These are phyloP conservation scores for Eudasyphora cyanicolor DNA, from an alignment of 2,888 invertebrate genomes.

Conservation along the genomic window DNA sequence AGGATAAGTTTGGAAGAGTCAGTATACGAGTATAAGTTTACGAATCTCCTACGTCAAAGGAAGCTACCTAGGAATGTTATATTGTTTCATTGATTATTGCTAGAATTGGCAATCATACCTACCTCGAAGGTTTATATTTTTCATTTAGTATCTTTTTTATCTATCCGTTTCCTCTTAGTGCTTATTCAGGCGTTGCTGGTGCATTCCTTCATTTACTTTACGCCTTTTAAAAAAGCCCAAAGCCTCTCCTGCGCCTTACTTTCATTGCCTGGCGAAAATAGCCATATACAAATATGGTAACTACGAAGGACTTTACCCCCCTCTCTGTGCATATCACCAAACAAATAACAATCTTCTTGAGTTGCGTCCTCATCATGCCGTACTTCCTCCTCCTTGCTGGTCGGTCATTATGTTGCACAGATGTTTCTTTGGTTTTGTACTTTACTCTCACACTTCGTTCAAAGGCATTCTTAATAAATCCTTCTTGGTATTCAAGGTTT, in stretches of 20 bases:
- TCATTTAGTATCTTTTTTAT: slow-evolving; percentile 11
- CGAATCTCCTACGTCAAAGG: no score
- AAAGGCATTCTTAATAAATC: slow-evolving; percentile 56
- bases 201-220: slow-evolving; percentile 23
- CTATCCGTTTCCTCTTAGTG: slow-evolving; percentile 25
- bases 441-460: background rate
- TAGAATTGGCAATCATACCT: no score
- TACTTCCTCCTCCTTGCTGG: background rate
- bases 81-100: no score
- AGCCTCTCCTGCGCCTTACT: background rate
- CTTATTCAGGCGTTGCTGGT: slow-evolving; percentile 52
- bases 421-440: background rate
- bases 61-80: no score
- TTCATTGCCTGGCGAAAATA: slow-evolving; percentile 32
- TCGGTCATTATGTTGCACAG: background rate
- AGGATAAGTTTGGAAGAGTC: no score
- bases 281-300: slow-evolving; percentile 3
- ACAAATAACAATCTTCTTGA: background rate
- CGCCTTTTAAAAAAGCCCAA: background rate
- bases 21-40: no score
- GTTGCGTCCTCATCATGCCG: background rate
- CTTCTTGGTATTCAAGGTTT: slow-evolving; percentile 60
- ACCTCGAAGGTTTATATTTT: background rate
- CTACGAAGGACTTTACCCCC: slow-evolving; percentile 8
- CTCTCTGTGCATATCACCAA: background rate